phyloP scores from a whole-genome alignment of 1,140 invertebrate genomes.

The Drosophila subobscura region DNA sequence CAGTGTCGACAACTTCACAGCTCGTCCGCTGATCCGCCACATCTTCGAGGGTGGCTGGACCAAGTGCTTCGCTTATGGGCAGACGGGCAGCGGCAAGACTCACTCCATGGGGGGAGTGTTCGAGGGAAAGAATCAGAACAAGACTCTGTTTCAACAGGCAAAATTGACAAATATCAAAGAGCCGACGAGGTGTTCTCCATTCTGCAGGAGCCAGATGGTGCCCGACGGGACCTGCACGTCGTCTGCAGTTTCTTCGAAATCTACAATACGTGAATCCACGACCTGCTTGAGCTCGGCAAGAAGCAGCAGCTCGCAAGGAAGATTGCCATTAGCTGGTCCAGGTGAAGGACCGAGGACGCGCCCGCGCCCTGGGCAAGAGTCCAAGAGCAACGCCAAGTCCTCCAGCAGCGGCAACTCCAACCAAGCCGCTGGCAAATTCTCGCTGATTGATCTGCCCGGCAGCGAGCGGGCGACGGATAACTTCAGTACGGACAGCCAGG shows the following conservation, averaged over 20 bases:
- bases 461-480: conserved; percentile 99
- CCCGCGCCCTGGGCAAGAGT: conserved; percentile 95
- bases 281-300: conserved; percentile 91
- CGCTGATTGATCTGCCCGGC: conserved; percentile 98
- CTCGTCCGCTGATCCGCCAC: conserved; percentile 95
- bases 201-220: conserved; percentile 16
- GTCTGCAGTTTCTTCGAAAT: conserved; percentile 98
- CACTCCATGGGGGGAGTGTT: conserved; percentile 96
- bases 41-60: conserved; percentile 98
- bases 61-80: conserved; percentile 98
- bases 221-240: conserved; percentile 87
- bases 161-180: no score
- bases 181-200: conserved; percentile 95
- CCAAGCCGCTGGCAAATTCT: conserved; percentile 97
- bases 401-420: conserved; percentile 87
- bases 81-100: conserved; percentile 96
- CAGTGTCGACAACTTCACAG: conserved; percentile 97
- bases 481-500: conserved; percentile 96
- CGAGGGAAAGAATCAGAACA: conserved; percentile 91
- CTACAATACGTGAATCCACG: conserved; percentile 92
- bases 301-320: conserved; percentile 97
- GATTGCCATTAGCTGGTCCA: conserved; percentile 95
- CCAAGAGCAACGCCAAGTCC: conserved; percentile 95
- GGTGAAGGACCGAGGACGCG: conserved; percentile 93
- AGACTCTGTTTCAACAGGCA: no score